Percentiles rank a stretch among this genome's conserved stretches.
Conservation (phyloP, 1,140 invertebrate genomes). For the Drosophila willistoni region DNA sequence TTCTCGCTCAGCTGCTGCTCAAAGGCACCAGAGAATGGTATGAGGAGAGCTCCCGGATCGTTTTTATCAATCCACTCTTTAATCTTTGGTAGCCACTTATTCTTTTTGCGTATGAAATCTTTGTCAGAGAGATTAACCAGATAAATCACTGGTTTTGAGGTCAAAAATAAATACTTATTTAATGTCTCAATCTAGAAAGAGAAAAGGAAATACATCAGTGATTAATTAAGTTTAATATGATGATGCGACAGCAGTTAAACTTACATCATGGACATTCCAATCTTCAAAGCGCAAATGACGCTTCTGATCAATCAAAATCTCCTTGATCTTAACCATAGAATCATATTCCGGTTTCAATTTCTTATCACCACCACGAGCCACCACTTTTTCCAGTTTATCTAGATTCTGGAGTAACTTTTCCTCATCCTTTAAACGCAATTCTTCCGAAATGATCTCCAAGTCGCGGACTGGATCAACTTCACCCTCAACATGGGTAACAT, state of each 20-base stretch:
- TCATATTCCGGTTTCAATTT: slow-evolving; percentile 98
- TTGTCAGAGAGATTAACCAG: slow-evolving; percentile 98
- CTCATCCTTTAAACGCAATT: slow-evolving; percentile 96
- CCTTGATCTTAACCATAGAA: slow-evolving; percentile 93
- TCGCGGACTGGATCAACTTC: slow-evolving; percentile 98
- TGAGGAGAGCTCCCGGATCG: slow-evolving; percentile 95
- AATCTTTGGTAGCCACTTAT: slow-evolving; percentile 99
- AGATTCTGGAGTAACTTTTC: slow-evolving; percentile 92
- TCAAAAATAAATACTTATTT: slow-evolving; percentile 98
- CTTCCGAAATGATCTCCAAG: slow-evolving; percentile 98
- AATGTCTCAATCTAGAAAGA: slow-evolving; percentile 94
- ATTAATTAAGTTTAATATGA: background rate
- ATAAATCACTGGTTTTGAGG: slow-evolving; percentile 99
- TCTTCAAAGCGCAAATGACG: slow-evolving; percentile 96
- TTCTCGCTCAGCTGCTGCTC: slow-evolving; percentile 95
- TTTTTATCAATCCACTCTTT: slow-evolving; percentile 99
- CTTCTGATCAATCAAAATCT: slow-evolving; percentile 93
- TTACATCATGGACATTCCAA: slow-evolving; percentile 97
- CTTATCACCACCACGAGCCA: slow-evolving; percentile 96
- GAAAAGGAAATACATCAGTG: background rate
- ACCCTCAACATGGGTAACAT: slow-evolving; percentile 99
- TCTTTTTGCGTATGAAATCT: slow-evolving; percentile 99
- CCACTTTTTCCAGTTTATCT: slow-evolving; percentile 94
- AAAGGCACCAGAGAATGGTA: slow-evolving; percentile 97
- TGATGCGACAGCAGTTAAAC: slow-evolving; percentile 58